Base-by-base conservation (phyloP, 2,888 invertebrate genomes). In the Hydroisotoma schaefferi region DNA sequence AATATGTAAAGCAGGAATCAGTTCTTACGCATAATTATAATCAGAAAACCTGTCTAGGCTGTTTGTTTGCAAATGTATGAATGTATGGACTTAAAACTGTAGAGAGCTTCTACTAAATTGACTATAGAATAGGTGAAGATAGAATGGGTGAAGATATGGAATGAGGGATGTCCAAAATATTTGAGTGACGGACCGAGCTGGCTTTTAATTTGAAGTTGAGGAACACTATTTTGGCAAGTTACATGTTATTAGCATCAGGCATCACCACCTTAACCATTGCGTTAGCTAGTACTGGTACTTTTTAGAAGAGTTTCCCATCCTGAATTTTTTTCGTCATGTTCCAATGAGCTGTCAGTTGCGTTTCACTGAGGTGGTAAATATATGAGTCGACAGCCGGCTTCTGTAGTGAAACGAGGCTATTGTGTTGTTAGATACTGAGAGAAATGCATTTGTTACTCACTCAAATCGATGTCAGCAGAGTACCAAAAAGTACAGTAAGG, bases 211-310 rank as follows among this genome's bases (percentile, higher is more conserved):
- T 54, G 44, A 61, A 57, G 61, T 61, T 61, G 61, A 61, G 49
- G 57, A 61, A 57, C 47, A 54, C 20, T 53, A 51, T 56, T 61
- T 61, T 61, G 61, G 61, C 61, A 55, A 53, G 48, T 49, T 57
- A 23, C 51, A 57, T 54, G n/a, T n/a, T n/a, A n/a, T n/a, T n/a
- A n/a, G n/a, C n/a, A n/a, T n/a, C n/a, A n/a, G n/a, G n/a, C n/a
- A n/a, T n/a, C n/a, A n/a, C n/a, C n/a, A n/a, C n/a, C n/a, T n/a
- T n/a, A n/a, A n/a, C n/a, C n/a, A n/a, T n/a, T n/a, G n/a, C n/a
- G n/a, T n/a, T n/a, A n/a, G n/a, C n/a, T 57, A 57, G 44, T 33
- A 47, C 40, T 48, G 47, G 47, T 38, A 56, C 26, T 46, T 2
- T 40, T 18, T 15, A 46, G 25, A 46, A 46, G n/a, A n/a, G n/a